Base-by-base conservation (phyloP, 92 coral and sea anemone species). In the Galaxea fascicularis region DNA sequence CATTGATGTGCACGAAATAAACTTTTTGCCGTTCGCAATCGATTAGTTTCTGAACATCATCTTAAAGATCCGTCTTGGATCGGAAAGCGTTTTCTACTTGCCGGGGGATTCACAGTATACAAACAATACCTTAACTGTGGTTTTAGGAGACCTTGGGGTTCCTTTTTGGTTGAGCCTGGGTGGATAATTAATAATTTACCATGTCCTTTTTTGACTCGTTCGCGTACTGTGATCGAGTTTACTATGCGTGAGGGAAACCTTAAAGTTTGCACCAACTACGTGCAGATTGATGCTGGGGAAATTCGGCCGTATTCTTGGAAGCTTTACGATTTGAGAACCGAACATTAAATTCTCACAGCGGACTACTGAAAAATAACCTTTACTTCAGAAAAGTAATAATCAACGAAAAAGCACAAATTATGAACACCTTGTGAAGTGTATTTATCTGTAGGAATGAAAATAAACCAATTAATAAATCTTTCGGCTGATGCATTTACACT, bases 181-280 rank as follows among this genome's bases (percentile, higher is more conserved):
- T 35, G 66, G 54, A 35, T 82, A 71, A 31, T 82, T 35, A 82
- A 82, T 70, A 72, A 82, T 82, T 82, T n/a, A 82, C 35, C 27
- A 49, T 4, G 74, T 47, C 65, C 75, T 47, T 65, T 74, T 71
- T 82, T 82, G 78, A 82, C 71, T 70, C 86, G 35, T 30, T 71
- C 76, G 20, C 30, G 52, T 70, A 51, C 56, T 24, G 78, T 82
- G 86, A 39, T 82, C 86, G 70, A 52, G 45, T 69, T 63, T 76
- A 53, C n/a, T n/a, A n/a, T n/a, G n/a, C n/a, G 75, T 17, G 53
- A 71, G 75, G 51, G 51, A 20, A 24, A 52, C 45, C 83, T 68
- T 35, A 13, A 39, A 35, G 24, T 18, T 28, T 49, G 53, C 10
- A 47, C 80, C 14, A 74, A 46, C 45, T 31, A 35, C 14, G 46